These are phyloP conservation scores for Condylura cristata DNA, from an alignment of 2,113 vertebrate species.

Conservation along the genomic window DNA sequence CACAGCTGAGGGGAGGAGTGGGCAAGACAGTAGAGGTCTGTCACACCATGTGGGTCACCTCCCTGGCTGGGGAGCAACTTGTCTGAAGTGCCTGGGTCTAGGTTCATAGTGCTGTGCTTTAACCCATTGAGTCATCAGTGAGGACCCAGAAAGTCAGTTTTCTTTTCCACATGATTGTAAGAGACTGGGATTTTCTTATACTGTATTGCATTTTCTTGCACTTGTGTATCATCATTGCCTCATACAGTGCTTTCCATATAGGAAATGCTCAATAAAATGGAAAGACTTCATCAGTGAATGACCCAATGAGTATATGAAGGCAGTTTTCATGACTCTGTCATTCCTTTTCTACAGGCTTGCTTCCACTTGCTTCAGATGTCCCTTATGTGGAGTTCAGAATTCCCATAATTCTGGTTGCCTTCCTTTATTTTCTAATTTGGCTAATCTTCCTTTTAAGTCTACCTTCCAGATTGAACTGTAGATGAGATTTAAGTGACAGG, in stretches of 20 bases:
- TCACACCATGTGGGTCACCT: too few species aligned
- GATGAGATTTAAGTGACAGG: neutral
- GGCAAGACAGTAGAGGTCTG: too few species aligned
- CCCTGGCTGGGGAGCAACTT: too few species aligned
- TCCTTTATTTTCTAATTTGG: neutral
- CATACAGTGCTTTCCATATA: neutral
- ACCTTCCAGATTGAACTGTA: neutral
- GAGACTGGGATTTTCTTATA: neutral
- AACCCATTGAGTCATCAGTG: too few species aligned
- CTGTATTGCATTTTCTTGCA: too few species aligned
- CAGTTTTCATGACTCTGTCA: neutral
- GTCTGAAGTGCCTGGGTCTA: too few species aligned
- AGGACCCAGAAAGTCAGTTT: neutral
- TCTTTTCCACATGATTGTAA: neutral
- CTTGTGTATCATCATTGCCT: neutral
- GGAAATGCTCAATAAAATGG: neutral
- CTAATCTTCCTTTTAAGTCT: neutral
- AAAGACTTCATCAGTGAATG: neutral
- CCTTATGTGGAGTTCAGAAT: neutral
- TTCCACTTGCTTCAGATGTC: neutral
- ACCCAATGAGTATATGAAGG: neutral
- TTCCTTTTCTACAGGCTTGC: constrained; percentile 6
- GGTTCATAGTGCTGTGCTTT: too few species aligned
- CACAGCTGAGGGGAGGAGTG: too few species aligned
- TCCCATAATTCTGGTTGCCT: neutral